Conservation (phyloP, 2,113 vertebrate genomes). For the Heliornis fulica region DNA sequence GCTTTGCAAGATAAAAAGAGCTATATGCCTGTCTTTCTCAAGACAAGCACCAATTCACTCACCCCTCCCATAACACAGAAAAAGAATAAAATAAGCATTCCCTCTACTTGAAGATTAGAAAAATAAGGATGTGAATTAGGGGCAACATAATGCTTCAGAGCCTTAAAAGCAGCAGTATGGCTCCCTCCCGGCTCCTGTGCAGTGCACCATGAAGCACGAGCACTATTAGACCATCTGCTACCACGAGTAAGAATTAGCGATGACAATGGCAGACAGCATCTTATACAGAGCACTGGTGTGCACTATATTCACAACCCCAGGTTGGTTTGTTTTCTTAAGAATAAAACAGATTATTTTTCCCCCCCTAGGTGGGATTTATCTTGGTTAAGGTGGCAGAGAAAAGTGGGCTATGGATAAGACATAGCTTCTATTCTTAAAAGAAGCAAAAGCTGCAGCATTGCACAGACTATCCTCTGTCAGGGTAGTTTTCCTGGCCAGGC, state of each 20-base stretch:
- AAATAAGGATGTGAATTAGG: neutral
- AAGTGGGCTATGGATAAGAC: neutral
- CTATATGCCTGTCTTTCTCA: neutral
- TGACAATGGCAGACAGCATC: neutral
- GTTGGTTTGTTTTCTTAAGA: neutral
- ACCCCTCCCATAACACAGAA: neutral
- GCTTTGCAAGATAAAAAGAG: neutral
- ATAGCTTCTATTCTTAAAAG: neutral
- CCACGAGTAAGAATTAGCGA: neutral
- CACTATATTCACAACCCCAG: neutral
- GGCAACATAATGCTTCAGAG: neutral
- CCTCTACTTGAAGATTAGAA: neutral
- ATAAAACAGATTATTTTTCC: neutral
- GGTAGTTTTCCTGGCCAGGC: neutral
- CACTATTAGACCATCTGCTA: neutral
- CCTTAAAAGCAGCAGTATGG: neutral
- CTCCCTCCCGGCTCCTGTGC: neutral
- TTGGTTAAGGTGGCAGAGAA: neutral
- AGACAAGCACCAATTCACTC: neutral
- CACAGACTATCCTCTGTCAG: neutral
- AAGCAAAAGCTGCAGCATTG: neutral
- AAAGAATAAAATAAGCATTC: neutral
- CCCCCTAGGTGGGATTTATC: neutral
- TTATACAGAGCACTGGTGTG: neutral
- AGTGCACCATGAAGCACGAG: neutral